Conservation (phyloP, 2,888 invertebrate species). For the Corbicula japonica region DNA sequence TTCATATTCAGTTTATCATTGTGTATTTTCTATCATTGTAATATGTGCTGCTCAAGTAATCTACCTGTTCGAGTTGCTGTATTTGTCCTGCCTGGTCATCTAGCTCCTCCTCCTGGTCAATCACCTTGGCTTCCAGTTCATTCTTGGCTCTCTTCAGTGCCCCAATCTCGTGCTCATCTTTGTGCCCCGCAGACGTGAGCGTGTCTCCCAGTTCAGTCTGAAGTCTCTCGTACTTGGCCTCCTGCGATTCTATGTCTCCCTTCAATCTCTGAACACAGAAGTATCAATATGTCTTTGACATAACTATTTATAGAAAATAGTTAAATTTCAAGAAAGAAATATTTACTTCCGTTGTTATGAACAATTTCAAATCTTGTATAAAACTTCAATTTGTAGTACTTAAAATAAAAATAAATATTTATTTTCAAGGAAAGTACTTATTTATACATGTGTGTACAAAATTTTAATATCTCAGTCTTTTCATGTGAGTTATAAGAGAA, state of each 20-base stretch:
- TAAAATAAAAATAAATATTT: no score
- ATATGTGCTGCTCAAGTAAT: conserved; percentile 2
- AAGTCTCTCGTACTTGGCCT: conserved; percentile 93
- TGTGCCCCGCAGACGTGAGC: conserved; percentile 91
- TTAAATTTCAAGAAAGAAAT: no score
- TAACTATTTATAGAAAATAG: background rate
- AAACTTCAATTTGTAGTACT: no score
- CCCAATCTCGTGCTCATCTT: conserved; percentile 87
- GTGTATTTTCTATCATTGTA: no score
- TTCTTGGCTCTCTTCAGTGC: conserved; percentile 93
- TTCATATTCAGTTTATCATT: no score
- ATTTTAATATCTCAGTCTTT: no score
- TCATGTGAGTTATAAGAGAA: no score
- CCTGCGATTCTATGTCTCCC: conserved; percentile 91
- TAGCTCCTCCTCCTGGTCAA: conserved; percentile 94
- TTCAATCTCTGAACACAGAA: conserved; percentile 59
- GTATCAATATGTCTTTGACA: background rate
- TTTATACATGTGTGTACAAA: no score
- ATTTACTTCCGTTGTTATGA: no score
- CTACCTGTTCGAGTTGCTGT: conserved; percentile 93
- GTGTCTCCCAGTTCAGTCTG: conserved; percentile 95
- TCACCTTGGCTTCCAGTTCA: conserved; percentile 94
- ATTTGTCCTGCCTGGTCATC: conserved; percentile 98
- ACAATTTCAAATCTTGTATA: no score
- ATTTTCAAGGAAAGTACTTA: no score